Percentiles rank a stretch among this genome's conserved stretches.
phyloP scores from a whole-genome alignment of 2,113 vertebrate species.

The Rhegmatorhina hoffmannsi region DNA sequence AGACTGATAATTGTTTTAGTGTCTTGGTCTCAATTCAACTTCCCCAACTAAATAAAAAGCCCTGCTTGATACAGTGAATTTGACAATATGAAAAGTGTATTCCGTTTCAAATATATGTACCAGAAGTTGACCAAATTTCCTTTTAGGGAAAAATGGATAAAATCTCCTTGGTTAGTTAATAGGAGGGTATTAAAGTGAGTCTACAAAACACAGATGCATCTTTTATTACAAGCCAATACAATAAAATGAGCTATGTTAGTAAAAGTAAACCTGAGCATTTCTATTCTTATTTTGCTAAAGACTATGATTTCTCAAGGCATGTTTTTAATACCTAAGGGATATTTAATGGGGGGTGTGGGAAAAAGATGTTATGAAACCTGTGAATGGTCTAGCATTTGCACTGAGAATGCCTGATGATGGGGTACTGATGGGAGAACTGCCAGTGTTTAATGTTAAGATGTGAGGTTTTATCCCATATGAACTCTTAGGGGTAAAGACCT shows the following conservation, averaged over 20 bases:
- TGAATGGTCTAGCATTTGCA: background rate
- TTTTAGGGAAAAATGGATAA: background rate
- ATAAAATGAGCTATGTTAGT: background rate
- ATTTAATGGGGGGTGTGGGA: background rate
- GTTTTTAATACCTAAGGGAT: background rate
- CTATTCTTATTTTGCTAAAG: background rate
- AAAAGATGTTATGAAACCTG: background rate
- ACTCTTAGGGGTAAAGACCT: background rate
- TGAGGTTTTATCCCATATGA: background rate
- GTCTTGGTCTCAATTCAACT: background rate
- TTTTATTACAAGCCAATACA: background rate
- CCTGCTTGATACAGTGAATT: background rate
- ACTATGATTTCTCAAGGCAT: background rate
- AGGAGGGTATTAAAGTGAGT: background rate
- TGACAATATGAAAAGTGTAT: background rate
- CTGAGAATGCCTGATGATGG: background rate
- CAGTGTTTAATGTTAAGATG: background rate
- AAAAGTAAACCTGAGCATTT: background rate
- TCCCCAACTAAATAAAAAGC: background rate
- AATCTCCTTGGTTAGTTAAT: background rate
- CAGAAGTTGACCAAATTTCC: background rate
- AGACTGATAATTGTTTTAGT: background rate
- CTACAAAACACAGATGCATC: background rate
- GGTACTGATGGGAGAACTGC: background rate
- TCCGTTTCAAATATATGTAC: background rate